Evolutionary conservation across 2,888 invertebrate genomes (phyloP), one percentile per base, ranked within the genome.

Genomic region (Hirudinaria manillensis): DNA sequence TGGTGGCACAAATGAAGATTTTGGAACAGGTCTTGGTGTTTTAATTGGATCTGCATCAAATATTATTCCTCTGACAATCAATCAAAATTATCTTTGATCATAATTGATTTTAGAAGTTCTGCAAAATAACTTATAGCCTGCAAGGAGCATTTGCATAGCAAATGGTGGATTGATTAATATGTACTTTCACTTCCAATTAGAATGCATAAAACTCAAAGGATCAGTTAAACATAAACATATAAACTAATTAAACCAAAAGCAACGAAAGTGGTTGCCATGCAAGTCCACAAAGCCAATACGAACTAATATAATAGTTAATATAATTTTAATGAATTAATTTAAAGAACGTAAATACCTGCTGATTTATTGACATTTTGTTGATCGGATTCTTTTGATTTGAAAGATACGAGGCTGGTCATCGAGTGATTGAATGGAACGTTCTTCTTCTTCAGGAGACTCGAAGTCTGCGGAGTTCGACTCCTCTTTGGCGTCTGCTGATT

Each of bases 331-430:
- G 21, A 16, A 53, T 53, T 16, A 16, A 53, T 53, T 16, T 53
- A 53, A 16, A 53, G 13, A 53, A 53, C 13, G 13, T 16, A 53
- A 53, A 53, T 53, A 61, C 61, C 61, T 61, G 61, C 61, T 27
- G 61, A 61, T 61, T 61, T 61, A 61, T 61, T 27, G 24, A 61
- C 61, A 61, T 61, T 61, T 29, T 27, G 29, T 24, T 24, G 61
- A 29, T 61, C 61, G 7, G 61, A 61, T 2, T 61, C 61, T 61
- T 61, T 61, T 61, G 61, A 61, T 61, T 61, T 61, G 10, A 29
- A 24, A 16, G 61, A 61, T 24, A 61, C 61, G 24, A 61, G 29
- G 19, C 61, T 61, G 29, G 61, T 61, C 29, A 29, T 61, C 10
- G 61, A 61, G 24, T 61, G 61, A 61, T 61, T 24, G 24, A 61